Evolutionary conservation across 1,140 invertebrate genomes (phyloP).

Genomic region (Tyrophagus putrescentiae): DNA sequence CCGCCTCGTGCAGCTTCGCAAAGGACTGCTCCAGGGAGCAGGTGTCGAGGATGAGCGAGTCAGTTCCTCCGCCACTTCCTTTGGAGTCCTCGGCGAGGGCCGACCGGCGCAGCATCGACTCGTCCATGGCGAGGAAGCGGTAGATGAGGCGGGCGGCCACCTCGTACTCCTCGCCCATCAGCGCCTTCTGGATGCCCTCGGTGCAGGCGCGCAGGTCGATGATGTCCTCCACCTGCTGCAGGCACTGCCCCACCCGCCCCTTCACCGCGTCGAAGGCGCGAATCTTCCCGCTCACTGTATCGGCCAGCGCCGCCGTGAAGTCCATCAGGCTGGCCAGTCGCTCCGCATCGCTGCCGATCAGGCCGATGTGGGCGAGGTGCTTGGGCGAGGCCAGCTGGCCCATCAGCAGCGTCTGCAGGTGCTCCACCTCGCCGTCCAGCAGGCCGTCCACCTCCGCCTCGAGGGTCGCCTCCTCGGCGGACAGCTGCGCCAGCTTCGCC

Average conservation of each 20-base stretch:
- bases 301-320: conserved; percentile 72
- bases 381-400: too few species aligned
- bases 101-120: conserved; percentile 52
- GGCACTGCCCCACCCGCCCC: conserved; percentile 83
- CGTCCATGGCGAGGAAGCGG: conserved; percentile 86
- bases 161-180: conserved; percentile 74
- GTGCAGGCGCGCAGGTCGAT: conserved; percentile 89
- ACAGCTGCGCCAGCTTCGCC: background rate
- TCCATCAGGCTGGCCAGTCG: conserved; percentile 55
- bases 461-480: conserved; percentile 6
- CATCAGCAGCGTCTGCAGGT: background rate
- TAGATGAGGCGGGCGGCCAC: conserved; percentile 86
- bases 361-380: conserved; percentile 46
- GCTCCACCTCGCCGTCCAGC: conserved; percentile 8
- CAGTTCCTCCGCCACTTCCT: conserved; percentile 21
- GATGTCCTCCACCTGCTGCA: conserved; percentile 85
- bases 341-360: conserved; percentile 52
- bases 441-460: conserved; percentile 14
- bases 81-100: background rate
- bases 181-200: conserved; percentile 79
- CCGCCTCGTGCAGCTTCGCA: conserved; percentile 68
- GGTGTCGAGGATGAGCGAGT: conserved; percentile 18
- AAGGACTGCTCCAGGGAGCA: conserved; percentile 52
- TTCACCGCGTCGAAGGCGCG: conserved; percentile 80
- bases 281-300: conserved; percentile 91